Base-by-base conservation (phyloP, 2,888 invertebrate species). In the Mythimna impura region DNA sequence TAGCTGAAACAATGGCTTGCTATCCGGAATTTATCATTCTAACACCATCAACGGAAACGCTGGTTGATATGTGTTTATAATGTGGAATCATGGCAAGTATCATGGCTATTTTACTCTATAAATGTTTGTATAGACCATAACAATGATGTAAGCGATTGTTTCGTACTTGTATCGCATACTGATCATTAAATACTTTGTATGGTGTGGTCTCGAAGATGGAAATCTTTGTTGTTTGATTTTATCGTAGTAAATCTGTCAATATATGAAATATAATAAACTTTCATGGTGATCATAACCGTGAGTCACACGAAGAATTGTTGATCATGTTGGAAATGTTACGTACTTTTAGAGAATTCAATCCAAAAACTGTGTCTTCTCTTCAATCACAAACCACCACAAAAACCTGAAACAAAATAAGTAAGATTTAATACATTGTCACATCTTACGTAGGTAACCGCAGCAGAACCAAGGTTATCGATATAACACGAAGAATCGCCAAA, bases 11-110 rank as follows among this genome's bases (percentile, higher is more conserved):
- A 96, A 96, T 96, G 90, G 95, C 89, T 84, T 87, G 87, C 92
- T 94, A 94, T 95, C 95, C 95, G 94, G 94, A 93, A 92, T 94
- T 95, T 94, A 94, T 95, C 92, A 96, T 95, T 95, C 96, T 93
- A 93, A 91, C 95, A 93, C 95, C 96, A 96, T 95, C 95, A 89
- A 89, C 95, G 96, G 96, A 96, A 94, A 95, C 86, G 93, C 88
- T 89, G 89, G 90, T 91, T 91, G 93, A 93, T 95, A 96, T 94
- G 96, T 88, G 94, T 94, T 94, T 95, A 94, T 96, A 96, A 96
- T 96, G 90, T 92, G 92, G 89, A 91, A 93, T 94, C 93, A 95
- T 93, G 86, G 93, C 89, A 90, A 90, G 88, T 90, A 91, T 94
- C 93, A 95, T 93, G 85, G 94, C 90, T 90, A 91, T 93, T 94